Evolutionary conservation across 2,888 invertebrate species (phyloP), one percentile per base, ranked within the genome.

Genomic region (Galeopsomyia nigrocyanea): DNA sequence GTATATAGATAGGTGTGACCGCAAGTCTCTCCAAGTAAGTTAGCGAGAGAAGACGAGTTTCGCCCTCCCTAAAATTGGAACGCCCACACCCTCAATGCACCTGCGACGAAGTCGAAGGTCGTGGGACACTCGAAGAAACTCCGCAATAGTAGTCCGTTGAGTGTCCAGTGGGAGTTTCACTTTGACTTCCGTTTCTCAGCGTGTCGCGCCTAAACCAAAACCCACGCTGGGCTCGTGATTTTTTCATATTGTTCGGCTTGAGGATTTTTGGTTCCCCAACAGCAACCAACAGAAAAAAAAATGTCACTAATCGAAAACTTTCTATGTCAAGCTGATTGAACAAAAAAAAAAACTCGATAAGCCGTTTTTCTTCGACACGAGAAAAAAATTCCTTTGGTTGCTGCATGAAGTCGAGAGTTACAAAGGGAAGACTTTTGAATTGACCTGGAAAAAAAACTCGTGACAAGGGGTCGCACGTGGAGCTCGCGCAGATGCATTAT

Each of bases 41-140:
- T 76, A 78, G 78, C 77, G 75, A 79, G 75, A 79, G 78, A 76
- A 77, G 76, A 77, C 77, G 78, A 79, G 75, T 76, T 71, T 75
- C 76, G 74, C 77, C 26, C 26, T 5, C 26, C 79, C 81, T 82
- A 81, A 83, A 82, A 84, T 81, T 82, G 82, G 78, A 83, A 82
- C 82, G 82, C 82, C 80, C 80, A 82, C 79, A 82, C 82, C 81
- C 80, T 82, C 69, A 77, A 80, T 83, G 78, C 84, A 85, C 83
- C 83, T 83, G 83, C 83, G 80, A 77, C 76, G 75, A 75, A 79
- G 79, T 50, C 65, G 61, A 68, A 65, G 68, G 73, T 61, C 73
- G 61, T 51, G 68, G 61, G 56, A 60, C 61, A 51, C 61, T 19
- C 62, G 7, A 56, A 68, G 64, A 68, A 60, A 73, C 50, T 55